These are phyloP conservation scores for Hofmannophila pseudospretella DNA, from an alignment of 2,888 invertebrate genomes.

Conservation along the genomic window DNA sequence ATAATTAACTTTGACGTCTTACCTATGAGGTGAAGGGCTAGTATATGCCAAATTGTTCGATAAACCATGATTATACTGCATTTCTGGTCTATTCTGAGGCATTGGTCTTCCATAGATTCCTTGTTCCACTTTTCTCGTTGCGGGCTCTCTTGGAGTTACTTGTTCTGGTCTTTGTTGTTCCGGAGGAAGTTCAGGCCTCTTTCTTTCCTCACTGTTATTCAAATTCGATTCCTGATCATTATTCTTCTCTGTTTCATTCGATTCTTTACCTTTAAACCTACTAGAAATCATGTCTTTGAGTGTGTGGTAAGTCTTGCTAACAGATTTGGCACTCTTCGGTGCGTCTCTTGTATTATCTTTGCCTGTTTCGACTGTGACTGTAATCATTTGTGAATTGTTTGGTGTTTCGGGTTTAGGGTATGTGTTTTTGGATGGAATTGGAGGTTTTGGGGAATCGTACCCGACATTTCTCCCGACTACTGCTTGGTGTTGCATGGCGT, in stretches of 20 bases:
- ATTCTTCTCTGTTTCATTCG: constrained; percentile 71
- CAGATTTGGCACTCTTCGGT: constrained; percentile 80
- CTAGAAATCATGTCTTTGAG: constrained; percentile 90
- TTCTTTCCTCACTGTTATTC: constrained; percentile 81
- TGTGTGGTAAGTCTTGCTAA: constrained; percentile 88
- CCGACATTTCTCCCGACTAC: constrained; percentile 58
- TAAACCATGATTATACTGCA: constrained; percentile 59
- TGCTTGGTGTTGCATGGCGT: constrained; percentile 62
- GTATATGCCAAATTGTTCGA: constrained; percentile 64
- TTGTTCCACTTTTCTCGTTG: constrained; percentile 75
- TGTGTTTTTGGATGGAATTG: constrained; percentile 64
- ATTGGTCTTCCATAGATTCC: constrained; percentile 80
- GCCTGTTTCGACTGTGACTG: constrained; percentile 79
- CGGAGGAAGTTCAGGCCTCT: constrained; percentile 45
- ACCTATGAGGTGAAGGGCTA: constrained; percentile 70
- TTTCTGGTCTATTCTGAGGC: constrained; percentile 39
- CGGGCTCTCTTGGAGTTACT: constrained; percentile 61
- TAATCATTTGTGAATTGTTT: constrained; percentile 70
- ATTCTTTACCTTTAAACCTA: constrained; percentile 83
- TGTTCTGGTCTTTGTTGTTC: constrained; percentile 36
- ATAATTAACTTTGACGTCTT: constrained; percentile 15
- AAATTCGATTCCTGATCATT: constrained; percentile 72
- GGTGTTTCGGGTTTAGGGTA: constrained; percentile 55
- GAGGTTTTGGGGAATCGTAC: constrained; percentile 66
- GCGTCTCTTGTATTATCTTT: constrained; percentile 78